Base-by-base conservation (phyloP, 1,140 invertebrate genomes). In the Macrobrachium nipponense region DNA sequence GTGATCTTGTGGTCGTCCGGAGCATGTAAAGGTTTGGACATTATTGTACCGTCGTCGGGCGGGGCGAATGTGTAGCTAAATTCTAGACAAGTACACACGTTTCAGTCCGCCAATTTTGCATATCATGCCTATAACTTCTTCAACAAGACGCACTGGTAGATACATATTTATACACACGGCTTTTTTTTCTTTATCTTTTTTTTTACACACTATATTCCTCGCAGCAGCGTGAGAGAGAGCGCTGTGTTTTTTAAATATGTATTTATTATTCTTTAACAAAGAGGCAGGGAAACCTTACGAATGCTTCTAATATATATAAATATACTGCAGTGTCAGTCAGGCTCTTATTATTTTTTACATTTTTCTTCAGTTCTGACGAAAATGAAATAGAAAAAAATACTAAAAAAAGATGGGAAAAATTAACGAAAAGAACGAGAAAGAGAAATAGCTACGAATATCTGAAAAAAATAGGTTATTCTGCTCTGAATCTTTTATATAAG, bases 51-150 rank as follows among this genome's bases (percentile, higher is more conserved):
- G 58, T 59, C 51, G 44, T 27, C 44, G 62, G 44, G 17, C n/a
- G n/a, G 58, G 27, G n/a, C 43, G 23, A 59, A 60, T 59, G 59
- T 59, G 76, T 27, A 60, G 23, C 44, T 59, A 27, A 78, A 60
- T 59, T 70, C 66, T 70, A 36, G 66, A 70, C 66, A 70, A 70
- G 66, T 70, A 70, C 66, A 70, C 66, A 70, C 66, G 66, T 70
- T 70, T 70, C 66, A 27, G 17, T 70, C 23, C 66, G 20, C 66
- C 66, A 70, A 70, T 70, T 70, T 70, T 70, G 66, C 66, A 70
- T 70, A 70, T 70, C 66, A 70, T 36, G 36, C 20, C 36, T 70
- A 70, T 70, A 70, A 70, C 66, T 70, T 70, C 66, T 70, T 70
- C 66, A 70, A 23, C 66, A 70, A 70, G 51, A 51, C 66, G 27